Percentiles rank a stretch among this genome's conserved stretches.
phyloP scores from a whole-genome alignment of 2,113 vertebrate genomes.

The Pygoscelis adeliae region DNA sequence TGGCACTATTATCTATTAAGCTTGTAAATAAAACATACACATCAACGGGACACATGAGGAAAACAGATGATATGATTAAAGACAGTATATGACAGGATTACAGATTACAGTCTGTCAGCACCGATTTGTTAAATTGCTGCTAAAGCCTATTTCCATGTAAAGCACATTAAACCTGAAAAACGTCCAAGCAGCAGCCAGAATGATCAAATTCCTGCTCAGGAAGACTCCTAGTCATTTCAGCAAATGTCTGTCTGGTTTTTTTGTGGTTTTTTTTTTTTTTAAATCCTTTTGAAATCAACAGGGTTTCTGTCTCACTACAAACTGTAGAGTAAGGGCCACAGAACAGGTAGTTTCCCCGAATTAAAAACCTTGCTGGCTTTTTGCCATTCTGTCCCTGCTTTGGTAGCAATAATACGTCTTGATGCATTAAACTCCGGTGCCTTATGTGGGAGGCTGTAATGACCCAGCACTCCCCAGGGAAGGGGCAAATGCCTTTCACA shows the following conservation, averaged over 20 bases:
- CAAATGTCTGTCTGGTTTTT: not conserved
- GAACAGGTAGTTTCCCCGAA: not conserved
- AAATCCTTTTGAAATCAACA: not conserved
- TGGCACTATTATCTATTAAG: conserved; percentile 26
- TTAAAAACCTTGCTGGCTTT: not conserved
- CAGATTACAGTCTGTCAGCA: conserved; percentile 24
- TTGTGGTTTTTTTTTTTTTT: not conserved
- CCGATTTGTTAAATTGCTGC: conserved; percentile 25
- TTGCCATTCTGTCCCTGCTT: not conserved
- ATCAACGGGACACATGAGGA: conserved; percentile 59
- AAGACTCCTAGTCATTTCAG: not conserved
- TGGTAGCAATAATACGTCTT: not conserved
- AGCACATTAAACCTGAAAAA: conserved; percentile 30
- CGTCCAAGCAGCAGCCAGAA: not conserved
- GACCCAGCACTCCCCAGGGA: not conserved
- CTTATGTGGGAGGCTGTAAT: not conserved
- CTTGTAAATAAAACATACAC: conserved; percentile 68
- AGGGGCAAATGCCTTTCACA: not conserved
- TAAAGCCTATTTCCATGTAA: conserved; percentile 28
- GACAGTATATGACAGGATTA: conserved; percentile 31
- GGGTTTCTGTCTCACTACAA: not conserved
- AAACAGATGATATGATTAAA: conserved; percentile 50
- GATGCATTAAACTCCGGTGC: not conserved
- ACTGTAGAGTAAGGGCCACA: not conserved
- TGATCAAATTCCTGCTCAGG: not conserved